phyloP scores from a whole-genome alignment of 2,888 invertebrate genomes.

The Vesta saturnalis region DNA sequence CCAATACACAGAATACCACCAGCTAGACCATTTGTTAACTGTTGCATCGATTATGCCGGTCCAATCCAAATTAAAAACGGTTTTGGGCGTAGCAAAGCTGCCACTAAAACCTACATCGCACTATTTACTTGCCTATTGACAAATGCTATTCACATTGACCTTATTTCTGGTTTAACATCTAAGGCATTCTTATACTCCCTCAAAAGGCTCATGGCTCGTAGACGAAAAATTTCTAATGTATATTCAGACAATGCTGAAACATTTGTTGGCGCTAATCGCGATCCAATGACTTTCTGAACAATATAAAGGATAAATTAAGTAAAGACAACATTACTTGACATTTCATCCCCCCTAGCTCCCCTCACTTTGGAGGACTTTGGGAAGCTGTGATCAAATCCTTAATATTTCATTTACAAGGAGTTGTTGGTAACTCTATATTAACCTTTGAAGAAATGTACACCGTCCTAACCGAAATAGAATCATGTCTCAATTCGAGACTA shows the following conservation, averaged over 20 bases:
- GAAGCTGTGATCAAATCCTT: no score
- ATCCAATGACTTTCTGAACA: background rate
- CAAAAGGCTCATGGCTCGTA: no score
- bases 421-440: no score
- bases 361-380: background rate
- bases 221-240: slow-evolving; percentile 25
- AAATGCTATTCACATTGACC: slow-evolving; percentile 43
- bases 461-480: no score
- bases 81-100: slow-evolving; percentile 18
- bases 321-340: background rate
- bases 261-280: slow-evolving; percentile 25
- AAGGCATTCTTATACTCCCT: no score
- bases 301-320: background rate
- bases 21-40: slow-evolving; percentile 42
- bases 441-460: no score
- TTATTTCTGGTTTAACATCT: slow-evolving; percentile 38
- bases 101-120: slow-evolving; percentile 28
- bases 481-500: no score
- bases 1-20: slow-evolving; percentile 43
- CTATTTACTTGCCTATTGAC: slow-evolving; percentile 47
- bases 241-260: slow-evolving; percentile 43
- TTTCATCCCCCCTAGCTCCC: background rate
- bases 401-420: no score
- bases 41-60: slow-evolving; percentile 49
- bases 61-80: slow-evolving; percentile 44